Base-by-base conservation (phyloP, 2,797 vertebrate genomes). In the Takifugu rubripes region DNA sequence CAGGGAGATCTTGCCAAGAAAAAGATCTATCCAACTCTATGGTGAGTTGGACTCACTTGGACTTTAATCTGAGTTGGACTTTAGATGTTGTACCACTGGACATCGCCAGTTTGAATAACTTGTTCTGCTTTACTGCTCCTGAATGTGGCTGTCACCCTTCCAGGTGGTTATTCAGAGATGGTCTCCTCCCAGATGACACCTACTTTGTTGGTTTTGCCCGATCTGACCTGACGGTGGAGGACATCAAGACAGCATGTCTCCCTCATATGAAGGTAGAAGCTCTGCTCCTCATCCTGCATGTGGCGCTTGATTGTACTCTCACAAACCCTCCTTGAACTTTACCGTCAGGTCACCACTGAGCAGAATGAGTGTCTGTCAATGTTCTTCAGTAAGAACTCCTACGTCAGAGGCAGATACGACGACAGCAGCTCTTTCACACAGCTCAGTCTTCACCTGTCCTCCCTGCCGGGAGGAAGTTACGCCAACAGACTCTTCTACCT, bases 91-190 rank as follows among this genome's bases (percentile, higher is more conserved):
- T 45, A 1, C 62, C 36, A 59, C 45, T 71, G 14, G 11, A 29
- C 7, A 29, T 56, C 33, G 16, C 2, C 52, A 57, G 15, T 0
- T 74, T 69, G 54, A 2, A 7, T 33, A 33, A 5, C 33, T 40
- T 29, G 25, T 59, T 66, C 11, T 56, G 46, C 59, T 46, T 40
- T 25, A 15, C 31, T n/a, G 51, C 54, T 50, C 52, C 61, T 56
- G 15, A 67, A 50, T 57, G 27, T 24, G 43, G 56, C 26, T 61
- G 2, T 43, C 5, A n/a, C 9, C 58, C 42, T 49, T 55, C 24
- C 59, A 96, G 94, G 95, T 95, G 94, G 93, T 81, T 97, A 52
- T 97, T 93, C 79, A 91, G 88, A 71, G 94, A 96, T 11, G 91
- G 93, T 17, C 89, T 97, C 16, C 92, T 97, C 47, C 95, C 94